A percentile compares a stretch with the other conserved stretches of the same genome.
These are phyloP conservation scores for Staurois parvus DNA, from an alignment of 2,797 vertebrate species.

Conservation along the genomic window DNA sequence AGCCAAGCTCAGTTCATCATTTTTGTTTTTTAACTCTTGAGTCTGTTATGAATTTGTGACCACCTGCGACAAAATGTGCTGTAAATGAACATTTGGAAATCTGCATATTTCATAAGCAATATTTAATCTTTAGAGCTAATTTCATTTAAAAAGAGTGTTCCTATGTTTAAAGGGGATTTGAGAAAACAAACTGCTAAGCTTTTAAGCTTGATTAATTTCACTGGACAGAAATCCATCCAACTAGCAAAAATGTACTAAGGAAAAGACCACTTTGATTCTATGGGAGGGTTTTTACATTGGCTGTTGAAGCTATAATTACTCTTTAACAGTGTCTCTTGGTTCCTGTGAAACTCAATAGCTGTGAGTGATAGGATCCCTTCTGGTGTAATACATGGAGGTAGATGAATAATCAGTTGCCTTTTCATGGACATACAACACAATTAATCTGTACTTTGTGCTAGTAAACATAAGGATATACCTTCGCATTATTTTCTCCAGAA, in stretches of 20 bases:
- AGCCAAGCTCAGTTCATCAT: not conserved
- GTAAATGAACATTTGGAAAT: not conserved
- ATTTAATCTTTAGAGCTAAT: not conserved
- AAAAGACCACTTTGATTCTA: too few species aligned
- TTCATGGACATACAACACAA: too few species aligned
- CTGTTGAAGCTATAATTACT: not conserved
- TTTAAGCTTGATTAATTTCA: not conserved
- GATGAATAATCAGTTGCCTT: too few species aligned
- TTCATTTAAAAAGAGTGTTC: not conserved
- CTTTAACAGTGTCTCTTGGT: not conserved
- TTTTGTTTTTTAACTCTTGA: not conserved
- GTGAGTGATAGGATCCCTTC: too few species aligned
- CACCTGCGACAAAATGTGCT: not conserved
- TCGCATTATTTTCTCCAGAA: too few species aligned
- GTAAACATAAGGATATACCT: too few species aligned
- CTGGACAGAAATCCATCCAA: not conserved
- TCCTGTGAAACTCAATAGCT: too few species aligned
- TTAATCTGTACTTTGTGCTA: too few species aligned
- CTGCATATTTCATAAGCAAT: not conserved
- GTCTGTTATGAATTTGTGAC: not conserved
- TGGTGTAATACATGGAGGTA: too few species aligned
- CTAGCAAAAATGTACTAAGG: too few species aligned
- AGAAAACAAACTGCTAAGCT: not conserved
- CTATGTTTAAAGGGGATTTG: too few species aligned
- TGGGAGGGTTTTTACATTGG: not conserved